These are phyloP conservation scores for Lepas anatifera DNA, from an alignment of 2,888 invertebrate species.

Conservation along the genomic window DNA sequence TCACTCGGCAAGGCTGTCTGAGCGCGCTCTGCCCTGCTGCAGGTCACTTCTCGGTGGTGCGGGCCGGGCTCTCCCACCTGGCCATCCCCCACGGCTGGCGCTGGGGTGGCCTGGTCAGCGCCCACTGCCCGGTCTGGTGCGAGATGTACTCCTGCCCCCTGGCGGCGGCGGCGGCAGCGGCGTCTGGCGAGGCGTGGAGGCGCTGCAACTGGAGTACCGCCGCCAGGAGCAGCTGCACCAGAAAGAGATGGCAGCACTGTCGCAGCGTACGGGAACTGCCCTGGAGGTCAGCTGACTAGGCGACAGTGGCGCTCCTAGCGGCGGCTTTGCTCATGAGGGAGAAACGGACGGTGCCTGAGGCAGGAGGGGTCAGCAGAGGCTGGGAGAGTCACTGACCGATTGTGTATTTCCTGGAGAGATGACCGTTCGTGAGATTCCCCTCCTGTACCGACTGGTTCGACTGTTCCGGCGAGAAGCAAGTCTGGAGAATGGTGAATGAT, in stretches of 20 bases:
- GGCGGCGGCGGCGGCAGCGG: not conserved
- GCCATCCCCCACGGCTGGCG: slow-evolving; percentile 73
- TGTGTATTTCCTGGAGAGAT: no score
- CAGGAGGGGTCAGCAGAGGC: no score
- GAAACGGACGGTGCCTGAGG: no score
- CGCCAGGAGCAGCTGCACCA: not conserved
- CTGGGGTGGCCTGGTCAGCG: slow-evolving; percentile 66
- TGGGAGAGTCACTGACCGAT: no score
- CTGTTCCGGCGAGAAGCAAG: no score
- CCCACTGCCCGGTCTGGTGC: slow-evolving; percentile 63
- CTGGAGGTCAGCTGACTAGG: not conserved
- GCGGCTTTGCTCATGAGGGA: no score
- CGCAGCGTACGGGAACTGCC: not conserved
- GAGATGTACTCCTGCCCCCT: slow-evolving; percentile 38
- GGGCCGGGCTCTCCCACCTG: slow-evolving; percentile 56
- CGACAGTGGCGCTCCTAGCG: not conserved
- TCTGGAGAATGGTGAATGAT: no score
- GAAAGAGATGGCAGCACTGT: not conserved
- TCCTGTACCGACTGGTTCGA: no score
- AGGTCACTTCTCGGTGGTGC: slow-evolving; percentile 44
- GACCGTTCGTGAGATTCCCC: no score
- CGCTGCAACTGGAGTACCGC: not conserved
- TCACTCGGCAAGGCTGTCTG: no score
- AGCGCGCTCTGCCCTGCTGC: slow-evolving; percentile 20
- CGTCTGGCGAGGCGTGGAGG: not conserved